Percentiles rank a stretch among this genome's conserved stretches.
Conservation (phyloP, 2,888 invertebrate genomes). For the Sisyra terminalis region DNA sequence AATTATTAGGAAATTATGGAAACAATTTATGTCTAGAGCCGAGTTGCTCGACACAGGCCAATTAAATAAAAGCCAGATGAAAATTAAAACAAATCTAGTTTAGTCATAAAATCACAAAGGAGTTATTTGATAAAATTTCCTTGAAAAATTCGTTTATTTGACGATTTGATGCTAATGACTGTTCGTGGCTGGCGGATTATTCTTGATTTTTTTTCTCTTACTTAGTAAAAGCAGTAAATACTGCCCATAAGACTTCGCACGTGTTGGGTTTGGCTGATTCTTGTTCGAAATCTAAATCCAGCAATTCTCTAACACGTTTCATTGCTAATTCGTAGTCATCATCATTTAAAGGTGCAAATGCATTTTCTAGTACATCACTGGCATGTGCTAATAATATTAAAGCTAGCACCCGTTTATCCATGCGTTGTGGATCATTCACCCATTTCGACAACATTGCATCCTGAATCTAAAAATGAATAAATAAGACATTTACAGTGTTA, state of each 20-base stretch:
- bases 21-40: too few species aligned
- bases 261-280: constrained; percentile 85
- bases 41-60: too few species aligned
- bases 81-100: too few species aligned
- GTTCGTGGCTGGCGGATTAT: too few species aligned
- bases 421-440: constrained; percentile 93
- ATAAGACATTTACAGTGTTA: too few species aligned
- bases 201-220: constrained; percentile 30
- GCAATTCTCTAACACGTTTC: constrained; percentile 86
- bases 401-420: constrained; percentile 88
- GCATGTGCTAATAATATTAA: constrained; percentile 93
- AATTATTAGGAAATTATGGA: too few species aligned
- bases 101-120: too few species aligned
- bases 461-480: constrained; percentile 53
- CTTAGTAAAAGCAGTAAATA: constrained; percentile 96
- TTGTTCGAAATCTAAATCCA: constrained; percentile 93
- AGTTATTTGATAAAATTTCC: too few species aligned
- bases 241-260: constrained; percentile 96
- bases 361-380: constrained; percentile 97
- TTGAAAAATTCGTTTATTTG: too few species aligned
- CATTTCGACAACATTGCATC: constrained; percentile 92
- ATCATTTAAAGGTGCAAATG: constrained; percentile 92
- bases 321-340: constrained; percentile 98
- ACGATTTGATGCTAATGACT: too few species aligned
- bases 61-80: too few species aligned